A percentile compares a stretch with the other conserved stretches of the same genome.
Evolutionary conservation across 1,140 invertebrate species (phyloP).

Genomic region (Neodiprion virginianus): DNA sequence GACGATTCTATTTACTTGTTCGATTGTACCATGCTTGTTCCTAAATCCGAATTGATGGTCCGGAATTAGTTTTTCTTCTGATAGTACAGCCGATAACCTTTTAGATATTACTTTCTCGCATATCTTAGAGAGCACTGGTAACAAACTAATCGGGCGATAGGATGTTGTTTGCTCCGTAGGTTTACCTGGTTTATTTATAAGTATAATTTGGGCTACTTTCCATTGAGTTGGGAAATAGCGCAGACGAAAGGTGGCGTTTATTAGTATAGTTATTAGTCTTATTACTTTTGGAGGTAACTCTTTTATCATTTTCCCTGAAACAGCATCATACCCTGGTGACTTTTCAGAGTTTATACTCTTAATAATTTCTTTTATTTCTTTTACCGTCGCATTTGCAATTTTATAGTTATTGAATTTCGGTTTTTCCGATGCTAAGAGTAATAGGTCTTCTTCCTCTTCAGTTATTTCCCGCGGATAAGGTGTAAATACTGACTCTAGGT

Average conservation of each 20-base stretch:
- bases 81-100: conserved; percentile 20
- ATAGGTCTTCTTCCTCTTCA: conserved; percentile 7
- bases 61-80: conserved; percentile 18
- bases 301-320: conserved; percentile 31
- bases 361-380: neutral
- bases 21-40: conserved; percentile 29
- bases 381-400: conserved; percentile 11
- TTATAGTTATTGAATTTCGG: conserved; percentile 7
- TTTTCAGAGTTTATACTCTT: conserved; percentile 28
- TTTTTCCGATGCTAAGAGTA: neutral
- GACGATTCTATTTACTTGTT: conserved; percentile 35
- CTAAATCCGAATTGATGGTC: conserved; percentile 24
- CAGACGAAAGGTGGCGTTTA: conserved; percentile 22
- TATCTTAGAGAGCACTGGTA: conserved; percentile 35
- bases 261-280: conserved; percentile 27
- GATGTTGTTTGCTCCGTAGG: conserved; percentile 24
- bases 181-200: conserved; percentile 38
- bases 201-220: conserved; percentile 45
- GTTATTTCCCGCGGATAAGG: conserved; percentile 11
- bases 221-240: conserved; percentile 37
- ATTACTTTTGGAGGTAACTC: conserved; percentile 36
- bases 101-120: conserved; percentile 29
- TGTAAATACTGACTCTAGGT: conserved; percentile 21
- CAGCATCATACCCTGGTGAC: conserved; percentile 35
- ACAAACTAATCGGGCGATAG: conserved; percentile 41